These are phyloP conservation scores for Thalassarche chlororhynchos DNA, from an alignment of 2,113 vertebrate genomes.

Conservation along the genomic window DNA sequence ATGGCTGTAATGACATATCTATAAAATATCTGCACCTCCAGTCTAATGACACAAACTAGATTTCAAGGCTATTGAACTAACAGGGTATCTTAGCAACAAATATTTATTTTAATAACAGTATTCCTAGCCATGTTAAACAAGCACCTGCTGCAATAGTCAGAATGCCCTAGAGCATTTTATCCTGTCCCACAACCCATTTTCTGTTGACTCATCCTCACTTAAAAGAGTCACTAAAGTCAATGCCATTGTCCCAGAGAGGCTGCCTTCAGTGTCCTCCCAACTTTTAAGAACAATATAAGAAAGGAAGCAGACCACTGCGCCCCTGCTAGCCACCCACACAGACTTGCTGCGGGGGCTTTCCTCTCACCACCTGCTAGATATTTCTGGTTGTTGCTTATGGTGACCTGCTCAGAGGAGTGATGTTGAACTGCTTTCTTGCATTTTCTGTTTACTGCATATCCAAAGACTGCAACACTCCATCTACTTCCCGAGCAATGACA, in stretches of 20 bases:
- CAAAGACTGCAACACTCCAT: not conserved
- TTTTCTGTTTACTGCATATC: not conserved
- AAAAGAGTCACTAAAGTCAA: not conserved
- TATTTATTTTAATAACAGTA: conserved; percentile 51
- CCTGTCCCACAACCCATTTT: not conserved
- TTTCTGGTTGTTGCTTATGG: not conserved
- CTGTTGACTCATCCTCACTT: not conserved
- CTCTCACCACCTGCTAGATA: not conserved
- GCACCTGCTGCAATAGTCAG: not conserved
- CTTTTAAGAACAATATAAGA: not conserved
- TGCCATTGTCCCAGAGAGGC: not conserved
- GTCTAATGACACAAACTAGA: conserved; percentile 13
- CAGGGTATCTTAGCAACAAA: conserved; percentile 60
- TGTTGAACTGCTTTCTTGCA: not conserved
- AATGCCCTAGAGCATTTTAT: not conserved
- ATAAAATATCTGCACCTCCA: conserved; percentile 17
- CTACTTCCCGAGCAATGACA: not conserved
- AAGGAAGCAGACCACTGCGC: not conserved
- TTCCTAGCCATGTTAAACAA: conserved; percentile 42
- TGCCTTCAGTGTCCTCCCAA: not conserved
- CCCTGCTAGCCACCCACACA: not conserved
- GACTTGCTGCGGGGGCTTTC: not conserved
- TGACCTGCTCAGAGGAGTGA: not conserved
- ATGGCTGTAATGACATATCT: not conserved
- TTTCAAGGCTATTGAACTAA: conserved; percentile 34